These are phyloP conservation scores for Theretra japonica DNA, from an alignment of 2,888 invertebrate species.

Conservation along the genomic window DNA sequence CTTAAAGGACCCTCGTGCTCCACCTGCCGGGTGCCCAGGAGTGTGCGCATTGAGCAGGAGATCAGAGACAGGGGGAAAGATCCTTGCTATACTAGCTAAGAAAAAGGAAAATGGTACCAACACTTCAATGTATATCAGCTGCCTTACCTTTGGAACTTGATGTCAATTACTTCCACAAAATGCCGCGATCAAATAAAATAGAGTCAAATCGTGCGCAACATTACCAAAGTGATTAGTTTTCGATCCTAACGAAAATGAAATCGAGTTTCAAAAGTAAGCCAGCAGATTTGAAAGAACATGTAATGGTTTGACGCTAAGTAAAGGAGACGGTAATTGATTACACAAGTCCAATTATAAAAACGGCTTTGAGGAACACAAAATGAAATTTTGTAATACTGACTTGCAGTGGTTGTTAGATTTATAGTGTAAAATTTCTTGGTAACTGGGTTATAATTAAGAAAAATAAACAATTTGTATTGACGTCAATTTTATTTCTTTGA, in stretches of 20 bases:
- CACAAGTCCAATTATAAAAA: too few relatives aligned
- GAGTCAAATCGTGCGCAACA: too few relatives aligned
- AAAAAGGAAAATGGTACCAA: background rate
- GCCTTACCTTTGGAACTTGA: background rate
- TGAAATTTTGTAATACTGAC: background rate
- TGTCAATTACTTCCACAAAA: too few relatives aligned
- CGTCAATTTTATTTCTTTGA: background rate
- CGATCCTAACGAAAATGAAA: too few relatives aligned
- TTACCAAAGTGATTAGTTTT: too few relatives aligned
- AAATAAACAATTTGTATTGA: background rate
- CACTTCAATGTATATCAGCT: background rate
- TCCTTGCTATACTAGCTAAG: constrained; percentile 38
- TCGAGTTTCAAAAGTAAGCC: too few relatives aligned
- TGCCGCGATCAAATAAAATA: too few relatives aligned
- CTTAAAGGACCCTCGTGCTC: constrained; percentile 51
- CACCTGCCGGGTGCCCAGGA: constrained; percentile 58
- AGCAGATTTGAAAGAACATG: too few relatives aligned
- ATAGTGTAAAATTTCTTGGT: background rate
- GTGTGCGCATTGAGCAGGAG: constrained; percentile 62
- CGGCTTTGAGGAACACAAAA: too few relatives aligned
- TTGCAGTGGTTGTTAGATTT: background rate
- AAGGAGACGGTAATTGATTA: too few relatives aligned
- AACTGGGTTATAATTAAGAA: background rate
- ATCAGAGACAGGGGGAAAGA: constrained; percentile 46
- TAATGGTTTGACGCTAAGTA: too few relatives aligned